Percentiles rank a stretch among this genome's conserved stretches.
Evolutionary conservation across 2,888 invertebrate species (phyloP).

Genomic region (Automeris io): DNA sequence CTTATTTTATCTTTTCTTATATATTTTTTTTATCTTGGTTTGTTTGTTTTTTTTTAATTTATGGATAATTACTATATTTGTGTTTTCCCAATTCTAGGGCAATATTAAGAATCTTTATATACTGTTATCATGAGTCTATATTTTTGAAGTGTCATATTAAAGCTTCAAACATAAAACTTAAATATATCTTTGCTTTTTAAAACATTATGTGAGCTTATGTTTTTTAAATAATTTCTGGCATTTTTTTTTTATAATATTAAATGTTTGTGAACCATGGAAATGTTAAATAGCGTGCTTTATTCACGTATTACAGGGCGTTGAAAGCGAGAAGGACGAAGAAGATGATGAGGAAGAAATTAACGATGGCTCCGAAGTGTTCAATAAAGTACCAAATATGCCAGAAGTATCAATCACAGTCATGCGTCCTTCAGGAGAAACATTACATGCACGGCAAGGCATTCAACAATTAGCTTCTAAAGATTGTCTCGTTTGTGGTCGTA

Average conservation of each 20-base stretch:
- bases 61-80: neutral
- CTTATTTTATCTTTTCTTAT: too few relatives aligned
- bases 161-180: too few relatives aligned
- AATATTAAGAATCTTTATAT: neutral
- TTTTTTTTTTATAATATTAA: neutral
- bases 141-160: conserved; percentile 1
- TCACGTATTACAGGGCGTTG: conserved; percentile 51
- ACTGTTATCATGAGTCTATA: neutral
- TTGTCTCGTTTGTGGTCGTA: conserved; percentile 67
- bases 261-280: neutral
- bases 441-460: conserved; percentile 64
- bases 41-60: neutral
- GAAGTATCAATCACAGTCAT: conserved; percentile 70
- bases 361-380: conserved; percentile 29
- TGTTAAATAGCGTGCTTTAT: too few relatives aligned
- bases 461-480: conserved; percentile 71
- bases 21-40: neutral
- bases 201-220: neutral
- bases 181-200: too few relatives aligned
- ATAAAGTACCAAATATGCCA: conserved; percentile 53
- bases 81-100: neutral
- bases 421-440: conserved; percentile 62
- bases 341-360: conserved; percentile 50
- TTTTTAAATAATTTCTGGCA: too few relatives aligned
- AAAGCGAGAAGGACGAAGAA: conserved; percentile 62